These are phyloP conservation scores for Tuta absoluta DNA, from an alignment of 2,888 invertebrate genomes.

Conservation along the genomic window DNA sequence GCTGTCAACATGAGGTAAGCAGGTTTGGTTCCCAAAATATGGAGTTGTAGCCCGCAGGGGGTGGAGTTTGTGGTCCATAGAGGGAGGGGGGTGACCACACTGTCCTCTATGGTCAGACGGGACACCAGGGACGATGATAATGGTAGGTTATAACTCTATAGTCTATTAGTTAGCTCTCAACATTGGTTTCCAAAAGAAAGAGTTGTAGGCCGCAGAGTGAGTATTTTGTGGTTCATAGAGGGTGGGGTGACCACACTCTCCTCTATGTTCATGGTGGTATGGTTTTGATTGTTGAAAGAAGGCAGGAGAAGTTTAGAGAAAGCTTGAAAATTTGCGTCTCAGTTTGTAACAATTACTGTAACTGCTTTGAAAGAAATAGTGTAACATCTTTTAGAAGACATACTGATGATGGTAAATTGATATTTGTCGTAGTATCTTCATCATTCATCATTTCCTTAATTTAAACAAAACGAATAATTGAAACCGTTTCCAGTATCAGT, in stretches of 20 bases:
- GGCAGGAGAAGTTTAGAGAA: no score
- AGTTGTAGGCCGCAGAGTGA: conserved; percentile 79
- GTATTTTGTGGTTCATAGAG: conserved; percentile 91
- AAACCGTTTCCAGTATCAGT: conserved; percentile 31
- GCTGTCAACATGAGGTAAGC: no score
- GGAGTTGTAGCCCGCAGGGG: conserved; percentile 72
- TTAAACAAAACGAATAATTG: no score
- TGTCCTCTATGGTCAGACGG: conserved; percentile 78
- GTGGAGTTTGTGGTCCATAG: conserved; percentile 92
- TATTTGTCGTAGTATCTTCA: not conserved
- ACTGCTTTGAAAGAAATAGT: no score
- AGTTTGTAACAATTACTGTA: no score
- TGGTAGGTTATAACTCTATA: conserved; percentile 29
- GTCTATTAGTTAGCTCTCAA: no score
- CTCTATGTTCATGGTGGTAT: conserved; percentile 77
- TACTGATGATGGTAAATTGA: no score
- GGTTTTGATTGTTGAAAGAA: no score
- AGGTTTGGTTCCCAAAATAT: conserved; percentile 70
- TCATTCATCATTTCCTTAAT: not conserved
- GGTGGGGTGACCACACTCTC: conserved; percentile 88
- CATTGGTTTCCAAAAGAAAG: conserved; percentile 66
- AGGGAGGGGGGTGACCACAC: conserved; percentile 88
- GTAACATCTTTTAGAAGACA: no score
- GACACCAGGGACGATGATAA: conserved; percentile 60
- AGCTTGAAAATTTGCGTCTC: no score